Evolutionary conservation across 2,797 vertebrate genomes (phyloP), one percentile per base, ranked within the genome.

Genomic region (Ceryle rudis): DNA sequence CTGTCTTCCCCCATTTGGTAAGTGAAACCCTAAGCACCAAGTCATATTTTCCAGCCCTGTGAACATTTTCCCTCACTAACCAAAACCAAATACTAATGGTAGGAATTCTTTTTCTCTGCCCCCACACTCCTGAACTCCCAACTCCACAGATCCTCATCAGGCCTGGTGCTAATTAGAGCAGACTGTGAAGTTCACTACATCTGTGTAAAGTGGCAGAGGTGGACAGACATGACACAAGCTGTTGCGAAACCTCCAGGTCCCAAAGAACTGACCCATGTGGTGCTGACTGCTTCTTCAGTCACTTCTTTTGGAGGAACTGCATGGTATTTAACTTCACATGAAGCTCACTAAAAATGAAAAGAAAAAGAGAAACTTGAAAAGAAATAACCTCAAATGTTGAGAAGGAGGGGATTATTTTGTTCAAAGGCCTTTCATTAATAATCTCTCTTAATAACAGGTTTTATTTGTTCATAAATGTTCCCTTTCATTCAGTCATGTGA

Each of bases 401-500:
- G 49, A 37, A 72, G 14, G 25, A 16, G 12, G 19, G 18, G 5
- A 21, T 44, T 78, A 77, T 67, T 94, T 81, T 84, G 46, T 81
- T 83, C 0, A 0, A 83, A 89, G 37, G 41, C 29, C 73, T 93
- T 93, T 92, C 52, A 85, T 86, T 95, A 95, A 92, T 94, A 91
- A 90, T 52, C 23, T 57, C 25, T 70, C 79, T 87, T 97, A 95
- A 97, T 95, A 94, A 89, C 11, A 21, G 62, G 61, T 55, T 96
- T 87, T 84, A 64, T 84, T 86, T 86, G 88, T 90, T 93, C 92
- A 70, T 71, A 94, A 82, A 73, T 77, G 74, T 89, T 95, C 81
- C 78, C 70, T 90, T 95, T 95, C 77, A 64, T 86, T 89, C 86
- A 86, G 72, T 72, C 57, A 95, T 95, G 94, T 91, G 55, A 95